These are phyloP conservation scores for Ranitomeya variabilis DNA, from an alignment of 2,113 vertebrate species.

Conservation along the genomic window DNA sequence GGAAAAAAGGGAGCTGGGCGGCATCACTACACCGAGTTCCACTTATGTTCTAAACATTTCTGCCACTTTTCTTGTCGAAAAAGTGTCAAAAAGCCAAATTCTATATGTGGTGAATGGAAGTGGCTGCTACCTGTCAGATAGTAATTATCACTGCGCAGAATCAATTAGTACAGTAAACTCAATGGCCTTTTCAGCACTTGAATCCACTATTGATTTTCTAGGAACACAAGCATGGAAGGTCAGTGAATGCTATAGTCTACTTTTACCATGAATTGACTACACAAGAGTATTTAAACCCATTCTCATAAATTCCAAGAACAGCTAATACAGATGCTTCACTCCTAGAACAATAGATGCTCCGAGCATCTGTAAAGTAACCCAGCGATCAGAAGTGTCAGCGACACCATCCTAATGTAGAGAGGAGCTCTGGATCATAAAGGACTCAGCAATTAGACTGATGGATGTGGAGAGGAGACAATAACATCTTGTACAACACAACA, in stretches of 20 bases:
- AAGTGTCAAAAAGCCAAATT: too few relatives aligned
- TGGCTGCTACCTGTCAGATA: background rate
- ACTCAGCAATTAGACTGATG: background rate
- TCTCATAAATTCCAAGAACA: constrained; percentile 1
- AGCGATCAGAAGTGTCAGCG: background rate
- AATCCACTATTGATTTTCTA: background rate
- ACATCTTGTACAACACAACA: background rate
- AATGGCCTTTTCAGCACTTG: background rate
- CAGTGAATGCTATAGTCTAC: background rate
- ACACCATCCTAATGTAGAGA: background rate
- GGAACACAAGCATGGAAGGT: background rate
- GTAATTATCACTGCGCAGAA: background rate
- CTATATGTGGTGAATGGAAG: background rate
- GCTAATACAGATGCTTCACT: background rate
- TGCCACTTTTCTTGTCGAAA: too few relatives aligned
- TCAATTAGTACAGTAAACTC: background rate
- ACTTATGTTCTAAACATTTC: too few relatives aligned
- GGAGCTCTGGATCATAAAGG: background rate
- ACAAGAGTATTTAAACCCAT: background rate
- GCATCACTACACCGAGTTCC: too few relatives aligned
- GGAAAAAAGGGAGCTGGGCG: too few relatives aligned
- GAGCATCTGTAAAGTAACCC: background rate
- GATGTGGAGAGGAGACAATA: background rate
- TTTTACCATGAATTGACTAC: background rate
- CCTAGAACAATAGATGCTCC: background rate